A percentile compares a stretch with the other conserved stretches of the same genome.
These are phyloP conservation scores for Macropodus opercularis DNA, from an alignment of 2,797 vertebrate genomes.

Conservation along the genomic window DNA sequence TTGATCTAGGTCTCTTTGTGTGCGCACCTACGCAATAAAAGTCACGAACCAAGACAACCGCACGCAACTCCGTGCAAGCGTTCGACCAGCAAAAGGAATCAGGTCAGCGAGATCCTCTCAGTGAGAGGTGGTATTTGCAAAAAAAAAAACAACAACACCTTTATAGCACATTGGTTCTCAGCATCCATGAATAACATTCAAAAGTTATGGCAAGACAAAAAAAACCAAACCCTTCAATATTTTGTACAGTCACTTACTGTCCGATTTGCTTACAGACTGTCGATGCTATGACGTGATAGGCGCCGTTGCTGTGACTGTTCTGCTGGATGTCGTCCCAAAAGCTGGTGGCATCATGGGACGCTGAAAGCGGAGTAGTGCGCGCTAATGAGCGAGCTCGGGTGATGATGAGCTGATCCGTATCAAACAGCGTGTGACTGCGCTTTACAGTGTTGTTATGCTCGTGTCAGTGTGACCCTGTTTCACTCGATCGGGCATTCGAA, in stretches of 20 bases:
- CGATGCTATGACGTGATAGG: constrained; percentile 31
- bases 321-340: constrained; percentile 24
- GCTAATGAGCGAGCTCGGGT: constrained; percentile 41
- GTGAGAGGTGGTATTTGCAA: not conserved
- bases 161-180: not conserved
- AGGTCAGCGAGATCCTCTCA: not conserved
- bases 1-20: too few species aligned
- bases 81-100: not conserved
- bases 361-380: constrained; percentile 40
- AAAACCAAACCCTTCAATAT: too few species aligned
- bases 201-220: too few species aligned
- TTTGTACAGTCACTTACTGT: constrained; percentile 22
- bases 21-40: too few species aligned
- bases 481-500: constrained; percentile 31
- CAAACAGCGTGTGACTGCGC: constrained; percentile 21
- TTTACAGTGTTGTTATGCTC: constrained; percentile 22
- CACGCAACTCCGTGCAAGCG: too few species aligned
- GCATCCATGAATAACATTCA: not conserved
- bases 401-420: constrained; percentile 47
- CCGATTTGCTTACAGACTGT: constrained; percentile 51
- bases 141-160: not conserved
- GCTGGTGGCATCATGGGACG: constrained; percentile 28
- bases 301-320: constrained; percentile 20
- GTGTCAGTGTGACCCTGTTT: constrained; percentile 32
- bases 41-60: too few species aligned